Evolutionary conservation across 2,797 vertebrate species (phyloP), one percentile per base, ranked within the genome.

Genomic region (Nothura maculosa): DNA sequence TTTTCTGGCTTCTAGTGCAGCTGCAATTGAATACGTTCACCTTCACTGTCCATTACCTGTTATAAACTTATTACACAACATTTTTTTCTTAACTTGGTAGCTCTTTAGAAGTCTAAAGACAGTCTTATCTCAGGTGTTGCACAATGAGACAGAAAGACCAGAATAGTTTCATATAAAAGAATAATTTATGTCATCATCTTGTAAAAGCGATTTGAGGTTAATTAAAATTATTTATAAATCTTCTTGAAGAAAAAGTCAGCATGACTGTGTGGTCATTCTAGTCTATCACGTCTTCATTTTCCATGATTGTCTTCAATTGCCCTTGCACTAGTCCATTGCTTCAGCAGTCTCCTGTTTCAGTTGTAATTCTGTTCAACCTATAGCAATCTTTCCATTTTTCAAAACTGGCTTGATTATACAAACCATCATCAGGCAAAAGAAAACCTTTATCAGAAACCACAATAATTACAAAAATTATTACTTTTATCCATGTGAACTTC

Each of bases 381-480:
- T 34, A n/a, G 38, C 25, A 81, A 15, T 6, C 19, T 13, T 8
- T 73, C 66, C 22, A 13, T 72, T 42, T n/a, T 27, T 19, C 47
- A 75, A 27, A 74, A 30, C 6, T 9, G 10, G 5, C 34, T 52
- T 5, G 2, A 45, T 43, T 60, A 69, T 30, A 75, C 4, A 78
- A 77, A 54, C 16, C 0, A 72, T 68, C 17, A 61, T 12, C n/a
- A 78, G n/a, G 8, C 9, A 21, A 61, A 87, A 67, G 17, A 64
- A 78, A 81, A 76, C 38, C n/a, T 76, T 76, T 57, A 78, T 81
- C 3, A 11, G 18, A 64, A 0, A 1, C 45, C 82, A 73, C 36
- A 78, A 25, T 45, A 88, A 83, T 92, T 87, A 74, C n/a, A 64
- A 54, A 25, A 68, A 85, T 93, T 40, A 74, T 17, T 81, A 16